Evolutionary conservation across 2,113 vertebrate species (phyloP), one percentile per base, ranked within the genome.

Genomic region (Condylura cristata): DNA sequence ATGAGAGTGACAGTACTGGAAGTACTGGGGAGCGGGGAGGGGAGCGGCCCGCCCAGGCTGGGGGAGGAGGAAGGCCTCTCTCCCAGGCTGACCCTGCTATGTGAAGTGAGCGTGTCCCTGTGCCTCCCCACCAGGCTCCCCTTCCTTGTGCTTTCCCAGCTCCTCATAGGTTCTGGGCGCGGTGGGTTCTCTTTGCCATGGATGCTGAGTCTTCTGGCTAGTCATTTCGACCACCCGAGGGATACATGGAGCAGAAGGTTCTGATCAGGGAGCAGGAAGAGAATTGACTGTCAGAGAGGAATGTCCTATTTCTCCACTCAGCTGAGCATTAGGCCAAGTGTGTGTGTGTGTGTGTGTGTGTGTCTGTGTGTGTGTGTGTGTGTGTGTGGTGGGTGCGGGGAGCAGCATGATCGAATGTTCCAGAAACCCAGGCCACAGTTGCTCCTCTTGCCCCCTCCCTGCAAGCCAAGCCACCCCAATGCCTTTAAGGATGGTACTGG

Each of bases 1-100:
- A 95, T 96, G 90, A 61, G 81, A 95, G 89, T 86, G 70, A 86
- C 65, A 51, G 82, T 20, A 70, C 88, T 81, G 78, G 78, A 68
- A 93, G 78, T 68, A 18, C 34, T 56, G 84, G 74, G 86, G 53
- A 90, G 46, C 9, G 16, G 79, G 80, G 84, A 32, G 60, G 63
- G 26, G 13, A 10, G 53, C 16, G 39, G 63, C 58, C 70, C 17
- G 1, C 94, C 81, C 91, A 84, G 81, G 93, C 60, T 41, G 32
- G 32, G 78, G 68, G 66, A 70, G 81, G 39, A 85, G 20, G 66
- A 71, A 61, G 68, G 93, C 72, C 66, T 93, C 70, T 61, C 56
- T 94, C 17, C 12, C 41, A 74, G 81, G 80, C 92, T 86, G 84
- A 93, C 80, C 39, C 58, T 85, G 46, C 46, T 20, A 16, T 51